Base-by-base conservation (phyloP, 1,140 invertebrate genomes). In the Pogonomyrmex californicus region DNA sequence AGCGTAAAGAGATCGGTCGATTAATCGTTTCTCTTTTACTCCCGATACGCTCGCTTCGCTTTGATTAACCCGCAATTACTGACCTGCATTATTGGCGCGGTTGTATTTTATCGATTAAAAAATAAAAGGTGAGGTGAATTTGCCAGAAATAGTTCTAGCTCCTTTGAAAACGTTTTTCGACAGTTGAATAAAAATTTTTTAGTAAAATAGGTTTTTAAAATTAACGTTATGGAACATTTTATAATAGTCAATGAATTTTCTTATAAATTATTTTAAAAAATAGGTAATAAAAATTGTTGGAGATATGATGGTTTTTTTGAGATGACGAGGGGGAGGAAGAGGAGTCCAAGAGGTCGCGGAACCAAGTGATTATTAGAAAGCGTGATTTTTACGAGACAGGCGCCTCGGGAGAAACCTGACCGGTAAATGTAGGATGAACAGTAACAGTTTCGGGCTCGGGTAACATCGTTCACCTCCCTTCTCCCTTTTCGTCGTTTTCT, bases 321-420 rank as follows among this genome's bases (percentile, higher is more conserved):
- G 0, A 23, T 23, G 23, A 0, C 23, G 23, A 23, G 23, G 23
- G 23, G 23, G 0, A 23, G 23, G 23, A 6, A 44, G 41, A 6
- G 41, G 41, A 2, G 3, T 10, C 66, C 0, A 58, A 49, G 47
- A 14, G 33, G 54, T 14, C 41, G 5, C 38, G 30, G n/a, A 63
- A n/a, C 30, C 41, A 38, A 66, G 66, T 60, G 65, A 63, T 68
- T 68, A 33, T 68, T 12, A 4, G 23, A 49, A 51, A 86, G 56
- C 10, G 47, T 51, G 65, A 71, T 77, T 88, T 49, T 88, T 85
- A 88, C 56, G 78, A 85, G n/a, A 51, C 54, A 1, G 4, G 1
- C 44, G 65, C 10, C 36, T 44, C 5, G 17, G 33, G 44, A 17
- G 17, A 4, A 14, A 6, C 30, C 14, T 51, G 4, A 14, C 12